Evolutionary conservation across 2,888 invertebrate species (phyloP).

Genomic region (Cataglyphis albicans): DNA sequence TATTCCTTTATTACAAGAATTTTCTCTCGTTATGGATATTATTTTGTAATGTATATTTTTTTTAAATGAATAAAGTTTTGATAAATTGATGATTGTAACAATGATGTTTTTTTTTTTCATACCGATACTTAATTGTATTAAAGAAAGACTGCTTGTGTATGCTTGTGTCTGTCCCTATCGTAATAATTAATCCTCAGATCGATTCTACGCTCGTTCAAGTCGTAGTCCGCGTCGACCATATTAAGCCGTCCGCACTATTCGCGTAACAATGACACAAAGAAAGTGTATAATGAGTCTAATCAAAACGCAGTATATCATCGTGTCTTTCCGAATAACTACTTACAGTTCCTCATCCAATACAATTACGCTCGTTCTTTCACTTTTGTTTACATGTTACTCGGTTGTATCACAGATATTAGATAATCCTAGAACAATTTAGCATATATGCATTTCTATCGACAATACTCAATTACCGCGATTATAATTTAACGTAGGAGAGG

Average conservation of each 20-base stretch:
- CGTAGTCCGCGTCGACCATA: conserved; percentile 10
- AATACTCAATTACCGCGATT: conserved; percentile 37
- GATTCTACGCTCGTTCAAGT: conserved; percentile 28
- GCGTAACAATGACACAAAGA: conserved; percentile 45
- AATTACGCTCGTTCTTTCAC: background rate
- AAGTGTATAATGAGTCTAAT: conserved; percentile 53
- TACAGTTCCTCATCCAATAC: background rate
- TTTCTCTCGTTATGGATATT: conserved; percentile 21
- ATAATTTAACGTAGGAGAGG: background rate
- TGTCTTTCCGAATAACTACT: conserved; percentile 25
- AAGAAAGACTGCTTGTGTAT: background rate
- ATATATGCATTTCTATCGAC: background rate
- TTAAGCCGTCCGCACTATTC: conserved; percentile 14
- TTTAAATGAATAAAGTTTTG: background rate
- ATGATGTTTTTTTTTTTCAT: background rate
- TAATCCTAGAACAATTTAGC: conserved; percentile 36
- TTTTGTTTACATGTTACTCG: background rate
- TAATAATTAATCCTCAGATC: conserved; percentile 29
- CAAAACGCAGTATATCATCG: conserved; percentile 47
- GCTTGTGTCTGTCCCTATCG: conserved; percentile 8
- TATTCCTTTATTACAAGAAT: conserved; percentile 32
- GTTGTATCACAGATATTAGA: background rate
- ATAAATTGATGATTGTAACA: background rate
- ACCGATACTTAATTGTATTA: background rate
- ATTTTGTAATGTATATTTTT: background rate